Percentiles rank a stretch among this genome's conserved stretches.
Evolutionary conservation across 2,888 invertebrate genomes (phyloP).

Genomic region (Lasioglossum vierecki): DNA sequence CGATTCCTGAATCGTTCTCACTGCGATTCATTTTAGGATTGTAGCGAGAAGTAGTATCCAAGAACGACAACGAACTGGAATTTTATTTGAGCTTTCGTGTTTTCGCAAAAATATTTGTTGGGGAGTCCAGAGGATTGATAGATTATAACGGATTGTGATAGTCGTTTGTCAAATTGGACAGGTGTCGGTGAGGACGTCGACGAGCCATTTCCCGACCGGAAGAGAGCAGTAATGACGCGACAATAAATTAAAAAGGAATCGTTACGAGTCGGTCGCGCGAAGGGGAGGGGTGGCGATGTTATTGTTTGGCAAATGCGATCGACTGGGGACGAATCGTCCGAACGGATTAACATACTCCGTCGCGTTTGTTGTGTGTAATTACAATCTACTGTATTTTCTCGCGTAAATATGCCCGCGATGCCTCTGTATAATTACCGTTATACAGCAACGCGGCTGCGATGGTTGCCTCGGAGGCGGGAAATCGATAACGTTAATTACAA

Average conservation of each 20-base stretch:
- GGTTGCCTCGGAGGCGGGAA: slow-evolving; percentile 11
- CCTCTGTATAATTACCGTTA: slow-evolving; percentile 53
- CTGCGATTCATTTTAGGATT: too few species aligned
- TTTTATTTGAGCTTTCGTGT: too few species aligned
- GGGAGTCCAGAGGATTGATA: not conserved
- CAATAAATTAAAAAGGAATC: slow-evolving; percentile 3
- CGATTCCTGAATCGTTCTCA: too few species aligned
- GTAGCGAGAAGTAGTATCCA: too few species aligned
- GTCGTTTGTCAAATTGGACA: not conserved
- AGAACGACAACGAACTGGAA: too few species aligned
- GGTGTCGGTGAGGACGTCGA: not conserved
- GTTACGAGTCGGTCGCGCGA: not conserved
- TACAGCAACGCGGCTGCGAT: not conserved
- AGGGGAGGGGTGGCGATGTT: slow-evolving; percentile 19
- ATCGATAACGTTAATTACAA: slow-evolving; percentile 62
- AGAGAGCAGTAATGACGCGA: not conserved
- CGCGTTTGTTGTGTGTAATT: slow-evolving; percentile 57
- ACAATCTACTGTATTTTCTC: slow-evolving; percentile 54
- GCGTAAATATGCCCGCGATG: slow-evolving; percentile 58
- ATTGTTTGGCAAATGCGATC: slow-evolving; percentile 60
- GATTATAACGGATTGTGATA: not conserved
- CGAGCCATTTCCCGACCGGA: not conserved
- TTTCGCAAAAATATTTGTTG: not conserved
- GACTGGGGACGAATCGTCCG: slow-evolving; percentile 49
- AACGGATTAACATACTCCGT: slow-evolving; percentile 58